phyloP scores from a whole-genome alignment of 2,888 invertebrate genomes.

The Cheiracanthium punctorium region DNA sequence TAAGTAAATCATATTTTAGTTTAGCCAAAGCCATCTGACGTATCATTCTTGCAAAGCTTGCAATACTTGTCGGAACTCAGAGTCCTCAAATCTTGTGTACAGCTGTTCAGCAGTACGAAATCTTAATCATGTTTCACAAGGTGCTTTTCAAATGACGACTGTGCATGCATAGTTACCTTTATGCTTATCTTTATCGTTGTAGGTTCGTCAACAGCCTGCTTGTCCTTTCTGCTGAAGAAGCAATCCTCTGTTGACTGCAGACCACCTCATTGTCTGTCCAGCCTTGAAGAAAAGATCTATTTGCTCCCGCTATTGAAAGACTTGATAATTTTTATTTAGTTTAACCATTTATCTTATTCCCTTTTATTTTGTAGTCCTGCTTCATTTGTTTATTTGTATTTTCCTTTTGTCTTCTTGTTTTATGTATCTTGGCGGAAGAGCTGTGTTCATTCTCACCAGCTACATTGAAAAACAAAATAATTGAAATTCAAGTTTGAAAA shows the following conservation, averaged over 20 bases:
- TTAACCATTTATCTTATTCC: neutral
- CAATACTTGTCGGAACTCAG: too few relatives aligned
- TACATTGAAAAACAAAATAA: too few relatives aligned
- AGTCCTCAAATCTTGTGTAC: too few relatives aligned
- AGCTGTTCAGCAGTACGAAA: too few relatives aligned
- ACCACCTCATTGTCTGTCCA: neutral
- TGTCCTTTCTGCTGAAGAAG: neutral
- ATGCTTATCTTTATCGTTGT: neutral
- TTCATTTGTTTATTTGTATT: neutral
- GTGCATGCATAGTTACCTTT: neutral
- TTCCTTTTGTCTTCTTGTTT: too few relatives aligned
- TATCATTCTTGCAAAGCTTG: too few relatives aligned
- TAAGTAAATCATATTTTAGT: too few relatives aligned
- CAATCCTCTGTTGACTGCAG: neutral
- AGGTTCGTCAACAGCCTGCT: neutral
- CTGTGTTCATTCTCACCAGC: too few relatives aligned
- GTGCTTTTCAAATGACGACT: slow-evolving; percentile 1
- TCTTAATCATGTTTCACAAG: too few relatives aligned
- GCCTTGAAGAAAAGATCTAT: neutral
- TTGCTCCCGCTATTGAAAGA: neutral
- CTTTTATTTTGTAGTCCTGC: neutral
- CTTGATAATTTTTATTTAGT: neutral
- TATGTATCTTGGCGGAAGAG: too few relatives aligned
- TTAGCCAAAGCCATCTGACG: too few relatives aligned
- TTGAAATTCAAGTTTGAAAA: too few relatives aligned